phyloP scores from a whole-genome alignment of 2,797 vertebrate species.

The Aphelocoma californica region DNA sequence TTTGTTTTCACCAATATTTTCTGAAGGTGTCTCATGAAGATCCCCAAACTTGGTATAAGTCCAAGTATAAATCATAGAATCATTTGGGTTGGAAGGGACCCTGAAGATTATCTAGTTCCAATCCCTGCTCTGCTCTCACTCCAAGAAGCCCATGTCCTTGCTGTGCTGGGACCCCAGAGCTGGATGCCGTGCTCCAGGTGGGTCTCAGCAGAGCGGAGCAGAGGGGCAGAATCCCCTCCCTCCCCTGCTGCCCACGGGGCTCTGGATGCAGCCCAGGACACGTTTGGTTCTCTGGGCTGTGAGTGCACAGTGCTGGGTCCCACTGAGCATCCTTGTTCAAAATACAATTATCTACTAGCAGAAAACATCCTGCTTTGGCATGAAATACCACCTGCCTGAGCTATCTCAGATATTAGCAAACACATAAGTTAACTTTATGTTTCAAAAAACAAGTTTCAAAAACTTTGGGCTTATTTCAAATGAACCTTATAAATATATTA shows the following conservation, averaged over 20 bases:
- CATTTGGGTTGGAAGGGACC: neutral
- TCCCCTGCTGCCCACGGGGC: neutral
- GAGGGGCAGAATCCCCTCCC: neutral
- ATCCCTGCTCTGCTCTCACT: accelerated
- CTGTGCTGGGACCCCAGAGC: accelerated
- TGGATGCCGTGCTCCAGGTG: neutral
- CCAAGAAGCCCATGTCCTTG: neutral
- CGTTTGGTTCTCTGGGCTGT: neutral
- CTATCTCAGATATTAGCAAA: neutral
- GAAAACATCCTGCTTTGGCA: neutral
- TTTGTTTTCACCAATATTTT: neutral
- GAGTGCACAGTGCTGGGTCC: neutral
- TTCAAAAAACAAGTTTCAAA: neutral
- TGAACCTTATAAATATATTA: neutral
- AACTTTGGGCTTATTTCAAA: neutral
- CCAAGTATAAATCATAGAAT: neutral
- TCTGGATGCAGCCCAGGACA: neutral
- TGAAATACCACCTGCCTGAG: neutral
- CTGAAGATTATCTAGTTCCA: neutral
- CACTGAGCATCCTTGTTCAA: neutral
- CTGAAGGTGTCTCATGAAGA: neutral
- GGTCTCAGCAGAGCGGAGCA: neutral
- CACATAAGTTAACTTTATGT: neutral
- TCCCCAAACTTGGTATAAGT: neutral
- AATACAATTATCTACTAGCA: neutral